Evolutionary conservation across 2,113 vertebrate genomes (phyloP).

Genomic region (Oncorhynchus keta): DNA sequence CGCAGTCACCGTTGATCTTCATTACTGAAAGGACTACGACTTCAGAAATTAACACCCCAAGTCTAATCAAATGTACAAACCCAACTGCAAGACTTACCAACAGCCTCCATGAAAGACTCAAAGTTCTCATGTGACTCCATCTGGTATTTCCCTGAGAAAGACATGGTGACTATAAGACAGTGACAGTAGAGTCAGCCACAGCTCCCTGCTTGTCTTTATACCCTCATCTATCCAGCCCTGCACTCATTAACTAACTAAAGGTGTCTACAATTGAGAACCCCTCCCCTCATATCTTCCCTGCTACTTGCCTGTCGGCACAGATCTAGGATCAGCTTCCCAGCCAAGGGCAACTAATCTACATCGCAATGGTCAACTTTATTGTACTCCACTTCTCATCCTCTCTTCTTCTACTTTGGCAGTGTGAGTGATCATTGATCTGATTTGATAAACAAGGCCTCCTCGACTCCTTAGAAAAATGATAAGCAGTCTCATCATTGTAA

Average conservation of each 20-base stretch:
- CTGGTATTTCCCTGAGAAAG: constrained; percentile 82
- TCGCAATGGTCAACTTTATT: neutral
- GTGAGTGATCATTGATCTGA: neutral
- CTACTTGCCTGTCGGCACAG: neutral
- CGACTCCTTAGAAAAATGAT: neutral
- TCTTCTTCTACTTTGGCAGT: neutral
- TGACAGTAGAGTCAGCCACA: neutral
- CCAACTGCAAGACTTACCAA: constrained; percentile 36
- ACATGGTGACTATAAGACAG: constrained; percentile 51
- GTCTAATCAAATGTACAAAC: no score
- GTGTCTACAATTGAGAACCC: constrained; percentile 47
- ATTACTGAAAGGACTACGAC: no score
- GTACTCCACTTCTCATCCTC: neutral
- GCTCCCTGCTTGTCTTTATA: constrained; percentile 50
- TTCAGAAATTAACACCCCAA: no score
- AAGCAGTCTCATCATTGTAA: neutral
- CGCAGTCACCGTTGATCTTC: no score
- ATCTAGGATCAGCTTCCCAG: neutral
- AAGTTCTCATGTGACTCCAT: constrained; percentile 89
- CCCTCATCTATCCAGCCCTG: neutral
- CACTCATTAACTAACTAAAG: constrained; percentile 66
- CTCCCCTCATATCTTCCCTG: neutral
- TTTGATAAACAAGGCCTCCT: neutral
- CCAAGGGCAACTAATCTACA: constrained; percentile 15
- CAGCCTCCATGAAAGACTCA: constrained; percentile 88